Evolutionary conservation across 2,888 invertebrate species (phyloP).

Genomic region (Gari tellinella): DNA sequence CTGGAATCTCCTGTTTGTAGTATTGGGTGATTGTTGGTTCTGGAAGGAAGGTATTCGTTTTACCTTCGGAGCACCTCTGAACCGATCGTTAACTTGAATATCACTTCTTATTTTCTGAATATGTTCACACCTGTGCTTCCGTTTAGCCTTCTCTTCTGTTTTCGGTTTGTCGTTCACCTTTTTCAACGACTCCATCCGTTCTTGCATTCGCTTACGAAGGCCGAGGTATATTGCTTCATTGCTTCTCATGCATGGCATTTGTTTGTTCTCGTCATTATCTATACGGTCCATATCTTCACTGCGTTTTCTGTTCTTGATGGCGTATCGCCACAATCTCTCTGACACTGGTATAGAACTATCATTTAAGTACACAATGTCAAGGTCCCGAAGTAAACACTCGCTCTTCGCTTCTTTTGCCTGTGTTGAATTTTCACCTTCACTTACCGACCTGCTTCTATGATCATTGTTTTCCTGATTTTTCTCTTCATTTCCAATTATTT

Average conservation of each 20-base stretch:
- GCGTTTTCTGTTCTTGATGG: constrained; percentile 42
- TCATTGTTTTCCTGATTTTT: not conserved
- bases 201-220: constrained; percentile 30
- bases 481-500: not conserved
- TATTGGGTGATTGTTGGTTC: no score
- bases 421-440: not conserved
- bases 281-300: not conserved
- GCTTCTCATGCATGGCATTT: constrained; percentile 32
- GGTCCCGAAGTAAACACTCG: constrained; percentile 41
- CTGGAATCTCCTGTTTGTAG: no score
- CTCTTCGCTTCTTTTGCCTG: constrained; percentile 23
- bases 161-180: not conserved
- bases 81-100: no score
- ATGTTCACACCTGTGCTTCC: not conserved
- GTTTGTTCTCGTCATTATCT: not conserved
- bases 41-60: no score
- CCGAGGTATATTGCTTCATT: constrained; percentile 50
- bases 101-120: no score
- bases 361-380: constrained; percentile 31
- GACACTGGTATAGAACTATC: constrained; percentile 37
- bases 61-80: no score
- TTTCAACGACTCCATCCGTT: no score
- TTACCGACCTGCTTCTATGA: not conserved
- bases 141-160: constrained; percentile 9
- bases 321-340: constrained; percentile 53